These are phyloP conservation scores for Ceratothoa steindachneri DNA, from an alignment of 2,888 invertebrate species.

Conservation along the genomic window DNA sequence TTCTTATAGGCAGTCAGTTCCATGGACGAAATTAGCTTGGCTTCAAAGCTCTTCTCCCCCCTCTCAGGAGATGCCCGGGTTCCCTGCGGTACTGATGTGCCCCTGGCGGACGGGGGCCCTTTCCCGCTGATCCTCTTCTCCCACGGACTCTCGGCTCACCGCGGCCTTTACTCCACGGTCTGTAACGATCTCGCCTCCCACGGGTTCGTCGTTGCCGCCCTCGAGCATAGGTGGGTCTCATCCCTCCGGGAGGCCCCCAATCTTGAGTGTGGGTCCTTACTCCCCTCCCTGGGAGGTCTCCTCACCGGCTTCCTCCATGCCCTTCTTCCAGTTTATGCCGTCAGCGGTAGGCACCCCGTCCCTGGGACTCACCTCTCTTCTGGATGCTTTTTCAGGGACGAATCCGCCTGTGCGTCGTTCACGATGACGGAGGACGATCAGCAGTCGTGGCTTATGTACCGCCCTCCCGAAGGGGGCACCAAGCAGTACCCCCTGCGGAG, in stretches of 20 bases:
- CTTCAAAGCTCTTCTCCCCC: no score
- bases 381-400: slow-evolving; percentile 48
- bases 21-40: no score
- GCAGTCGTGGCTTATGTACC: slow-evolving; percentile 24
- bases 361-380: no score
- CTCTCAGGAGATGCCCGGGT: slow-evolving; percentile 15
- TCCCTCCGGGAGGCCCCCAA: background rate
- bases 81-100: slow-evolving; percentile 13
- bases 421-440: slow-evolving; percentile 27
- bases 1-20: no score
- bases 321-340: slow-evolving; percentile 23
- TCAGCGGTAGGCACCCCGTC: no score
- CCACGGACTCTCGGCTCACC: slow-evolving; percentile 63
- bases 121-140: slow-evolving; percentile 63
- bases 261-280: no score
- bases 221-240: slow-evolving; percentile 62
- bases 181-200: slow-evolving; percentile 64
- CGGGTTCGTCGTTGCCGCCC: slow-evolving; percentile 63
- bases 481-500: slow-evolving; percentile 39
- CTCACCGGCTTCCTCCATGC: no score
- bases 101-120: slow-evolving; percentile 24
- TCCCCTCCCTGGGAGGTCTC: no score
- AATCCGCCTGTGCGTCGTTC: slow-evolving; percentile 56
- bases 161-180: slow-evolving; percentile 62
- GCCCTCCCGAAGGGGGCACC: slow-evolving; percentile 11